Evolutionary conservation across 2,797 vertebrate genomes (phyloP).

Genomic region (Babyrousa celebensis): DNA sequence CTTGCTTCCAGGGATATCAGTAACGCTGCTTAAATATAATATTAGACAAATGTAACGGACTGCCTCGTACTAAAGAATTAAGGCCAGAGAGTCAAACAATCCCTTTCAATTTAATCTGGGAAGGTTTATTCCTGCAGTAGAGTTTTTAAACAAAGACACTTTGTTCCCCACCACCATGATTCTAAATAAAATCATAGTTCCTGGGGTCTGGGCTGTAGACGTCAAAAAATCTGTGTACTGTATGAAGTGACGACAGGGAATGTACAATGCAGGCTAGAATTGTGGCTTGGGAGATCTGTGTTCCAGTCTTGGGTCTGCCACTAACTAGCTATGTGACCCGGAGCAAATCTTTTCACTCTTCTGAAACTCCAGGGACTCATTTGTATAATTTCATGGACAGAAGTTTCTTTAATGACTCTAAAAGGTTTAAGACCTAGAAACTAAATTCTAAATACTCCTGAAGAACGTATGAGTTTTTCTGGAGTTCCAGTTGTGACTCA

Average conservation of each 20-base stretch:
- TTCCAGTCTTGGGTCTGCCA: not conserved
- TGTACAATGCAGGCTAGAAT: not conserved
- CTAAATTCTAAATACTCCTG: conserved; percentile 64
- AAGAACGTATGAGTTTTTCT: conserved; percentile 36
- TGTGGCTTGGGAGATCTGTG: not conserved
- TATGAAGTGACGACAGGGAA: not conserved
- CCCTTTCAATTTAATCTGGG: conserved; percentile 48
- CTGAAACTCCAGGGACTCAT: not conserved
- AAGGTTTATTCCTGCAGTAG: conserved; percentile 73
- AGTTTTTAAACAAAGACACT: conserved; percentile 31
- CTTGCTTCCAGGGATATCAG: not conserved
- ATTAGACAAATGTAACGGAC: conserved; percentile 63
- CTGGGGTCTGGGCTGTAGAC: not conserved
- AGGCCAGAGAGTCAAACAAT: not conserved
- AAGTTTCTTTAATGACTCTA: conserved; percentile 4
- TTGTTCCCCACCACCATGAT: not conserved
- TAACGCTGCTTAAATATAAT: conserved; percentile 37
- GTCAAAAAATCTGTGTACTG: not conserved
- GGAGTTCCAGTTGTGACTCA: too few species aligned
- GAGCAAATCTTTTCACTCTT: conserved; percentile 46
- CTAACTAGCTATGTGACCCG: not conserved
- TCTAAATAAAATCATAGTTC: not conserved
- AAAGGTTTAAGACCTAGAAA: not conserved
- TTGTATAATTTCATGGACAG: not conserved
- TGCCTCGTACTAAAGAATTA: conserved; percentile 65